Percentiles rank a stretch among this genome's conserved stretches.
Evolutionary conservation across 2,797 vertebrate genomes (phyloP).

Genomic region (Hephaestus fuliginosus): DNA sequence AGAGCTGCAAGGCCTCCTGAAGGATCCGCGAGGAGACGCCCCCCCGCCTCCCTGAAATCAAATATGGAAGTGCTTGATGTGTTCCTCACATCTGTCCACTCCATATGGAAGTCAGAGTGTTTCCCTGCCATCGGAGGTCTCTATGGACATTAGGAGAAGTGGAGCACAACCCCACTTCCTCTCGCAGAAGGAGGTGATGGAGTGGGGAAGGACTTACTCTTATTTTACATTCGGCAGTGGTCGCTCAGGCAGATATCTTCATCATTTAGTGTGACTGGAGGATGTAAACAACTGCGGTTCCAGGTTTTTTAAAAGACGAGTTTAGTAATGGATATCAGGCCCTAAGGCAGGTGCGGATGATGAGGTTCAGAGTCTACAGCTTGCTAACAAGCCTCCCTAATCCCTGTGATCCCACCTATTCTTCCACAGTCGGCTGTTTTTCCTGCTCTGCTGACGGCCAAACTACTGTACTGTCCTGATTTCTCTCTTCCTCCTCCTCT

Average conservation of each 20-base stretch:
- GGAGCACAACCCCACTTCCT: conserved; percentile 27
- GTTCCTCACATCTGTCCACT: conserved; percentile 66
- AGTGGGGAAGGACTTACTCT: neutral
- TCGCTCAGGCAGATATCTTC: neutral
- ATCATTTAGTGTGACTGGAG: neutral
- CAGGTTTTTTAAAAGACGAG: conserved; percentile 1
- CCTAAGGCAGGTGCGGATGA: conserved; percentile 38
- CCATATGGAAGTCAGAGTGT: conserved; percentile 64
- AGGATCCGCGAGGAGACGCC: conserved; percentile 34
- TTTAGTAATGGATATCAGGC: conserved; percentile 12
- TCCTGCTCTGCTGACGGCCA: conserved; percentile 48
- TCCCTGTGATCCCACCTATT: conserved; percentile 66
- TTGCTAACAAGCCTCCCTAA: conserved; percentile 65
- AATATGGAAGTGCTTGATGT: conserved; percentile 59
- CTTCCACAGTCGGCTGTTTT: conserved; percentile 68
- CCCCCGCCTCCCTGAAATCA: conserved; percentile 33
- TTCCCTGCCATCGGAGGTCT: conserved; percentile 42
- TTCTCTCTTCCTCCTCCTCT: conserved; percentile 13
- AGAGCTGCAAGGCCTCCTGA: conserved; percentile 14
- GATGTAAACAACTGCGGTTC: neutral
- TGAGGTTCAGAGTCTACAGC: conserved; percentile 22
- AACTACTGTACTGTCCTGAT: conserved; percentile 22
- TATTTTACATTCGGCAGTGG: neutral
- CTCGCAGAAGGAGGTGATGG: neutral
- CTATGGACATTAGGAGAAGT: conserved; percentile 45